phyloP scores from a whole-genome alignment of 2,113 vertebrate genomes.

The Perognathus longimembris region DNA sequence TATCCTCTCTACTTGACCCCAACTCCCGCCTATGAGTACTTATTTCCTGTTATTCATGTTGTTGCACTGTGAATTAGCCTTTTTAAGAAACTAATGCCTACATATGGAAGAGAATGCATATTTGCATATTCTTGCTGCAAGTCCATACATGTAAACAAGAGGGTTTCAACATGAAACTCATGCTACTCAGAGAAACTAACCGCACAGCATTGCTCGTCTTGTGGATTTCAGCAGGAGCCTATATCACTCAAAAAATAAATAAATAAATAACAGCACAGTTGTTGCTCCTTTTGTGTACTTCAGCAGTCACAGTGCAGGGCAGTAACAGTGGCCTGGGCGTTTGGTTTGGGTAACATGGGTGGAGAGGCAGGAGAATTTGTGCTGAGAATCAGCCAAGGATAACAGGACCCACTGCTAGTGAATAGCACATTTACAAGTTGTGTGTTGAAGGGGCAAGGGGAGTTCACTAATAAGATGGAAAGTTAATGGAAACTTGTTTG shows the following conservation, averaged over 20 bases:
- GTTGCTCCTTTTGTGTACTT: neutral
- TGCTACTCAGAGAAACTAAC: neutral
- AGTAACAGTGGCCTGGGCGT: neutral
- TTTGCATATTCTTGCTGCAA: neutral
- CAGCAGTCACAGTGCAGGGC: neutral
- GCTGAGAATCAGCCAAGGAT: neutral
- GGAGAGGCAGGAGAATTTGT: neutral
- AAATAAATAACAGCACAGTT: no score
- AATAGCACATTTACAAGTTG: neutral
- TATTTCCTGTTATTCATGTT: no score
- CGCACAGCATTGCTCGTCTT: no score
- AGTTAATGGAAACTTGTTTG: neutral
- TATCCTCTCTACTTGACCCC: no score
- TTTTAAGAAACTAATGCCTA: no score
- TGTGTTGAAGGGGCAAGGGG: neutral
- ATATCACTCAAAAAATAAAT: no score
- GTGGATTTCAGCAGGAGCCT: no score
- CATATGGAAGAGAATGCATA: no score
- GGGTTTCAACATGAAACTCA: neutral
- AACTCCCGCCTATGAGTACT: no score
- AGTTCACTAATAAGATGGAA: fast-evolving
- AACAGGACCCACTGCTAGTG: neutral
- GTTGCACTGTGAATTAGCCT: no score
- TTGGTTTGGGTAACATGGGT: neutral
- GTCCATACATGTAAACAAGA: neutral